Conservation (phyloP, 2,113 vertebrate species). For the Cheirogaleus medius region DNA sequence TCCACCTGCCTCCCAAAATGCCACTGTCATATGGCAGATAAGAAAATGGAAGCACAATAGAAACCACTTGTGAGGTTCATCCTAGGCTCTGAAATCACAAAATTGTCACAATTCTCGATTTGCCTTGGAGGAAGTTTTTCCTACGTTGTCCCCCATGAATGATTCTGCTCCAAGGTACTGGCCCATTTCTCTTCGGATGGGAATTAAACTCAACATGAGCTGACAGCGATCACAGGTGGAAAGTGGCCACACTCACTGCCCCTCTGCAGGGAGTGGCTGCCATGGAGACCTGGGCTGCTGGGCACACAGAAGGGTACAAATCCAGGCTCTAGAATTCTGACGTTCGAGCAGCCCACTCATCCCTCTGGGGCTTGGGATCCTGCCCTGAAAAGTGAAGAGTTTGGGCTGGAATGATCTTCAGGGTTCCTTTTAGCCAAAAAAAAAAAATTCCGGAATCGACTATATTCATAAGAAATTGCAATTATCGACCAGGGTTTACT, state of each 20-base stretch:
- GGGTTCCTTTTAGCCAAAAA: not conserved
- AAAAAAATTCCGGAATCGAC: not conserved
- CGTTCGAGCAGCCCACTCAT: not conserved
- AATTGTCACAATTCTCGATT: not conserved
- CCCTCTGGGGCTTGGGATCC: not conserved
- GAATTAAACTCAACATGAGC: not conserved
- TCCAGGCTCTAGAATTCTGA: not conserved
- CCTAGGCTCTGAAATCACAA: not conserved
- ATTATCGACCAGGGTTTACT: not conserved
- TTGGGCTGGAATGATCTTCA: not conserved
- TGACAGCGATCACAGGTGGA: not conserved
- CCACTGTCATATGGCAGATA: not conserved
- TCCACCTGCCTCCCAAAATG: not conserved
- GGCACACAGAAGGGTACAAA: not conserved
- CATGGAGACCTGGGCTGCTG: not conserved
- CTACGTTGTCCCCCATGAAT: not conserved
- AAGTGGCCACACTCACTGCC: not conserved
- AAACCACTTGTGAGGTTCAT: not conserved
- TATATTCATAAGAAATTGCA: not conserved
- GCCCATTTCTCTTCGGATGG: not conserved
- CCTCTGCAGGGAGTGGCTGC: rapidly evolving
- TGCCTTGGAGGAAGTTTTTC: not conserved
- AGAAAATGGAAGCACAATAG: not conserved
- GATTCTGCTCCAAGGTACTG: not conserved
- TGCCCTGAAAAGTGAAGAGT: not conserved